Evolutionary conservation across 2,797 vertebrate genomes (phyloP).

Genomic region (Sitta carolinensis): DNA sequence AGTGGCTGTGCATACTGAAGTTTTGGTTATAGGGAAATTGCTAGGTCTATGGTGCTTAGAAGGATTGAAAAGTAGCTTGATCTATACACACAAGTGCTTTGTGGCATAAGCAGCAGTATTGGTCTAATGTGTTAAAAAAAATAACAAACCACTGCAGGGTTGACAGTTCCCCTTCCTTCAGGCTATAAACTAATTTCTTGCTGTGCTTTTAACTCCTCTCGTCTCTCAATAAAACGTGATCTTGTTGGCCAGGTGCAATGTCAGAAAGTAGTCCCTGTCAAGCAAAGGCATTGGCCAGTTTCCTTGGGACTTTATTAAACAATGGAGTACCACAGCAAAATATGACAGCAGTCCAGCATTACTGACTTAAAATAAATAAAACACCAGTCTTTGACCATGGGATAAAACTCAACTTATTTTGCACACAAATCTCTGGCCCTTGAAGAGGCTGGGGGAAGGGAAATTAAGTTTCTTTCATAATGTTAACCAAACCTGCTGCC

Average conservation of each 20-base stretch:
- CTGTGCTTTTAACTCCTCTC: not conserved
- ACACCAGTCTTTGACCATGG: not conserved
- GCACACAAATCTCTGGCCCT: slow-evolving; percentile 15
- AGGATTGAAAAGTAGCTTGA: not conserved
- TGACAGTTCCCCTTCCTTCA: not conserved
- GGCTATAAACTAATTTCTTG: slow-evolving; percentile 25
- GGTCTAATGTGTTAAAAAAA: not conserved
- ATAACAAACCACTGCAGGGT: not conserved
- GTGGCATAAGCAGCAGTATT: not conserved
- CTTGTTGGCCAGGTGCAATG: slow-evolving; percentile 21
- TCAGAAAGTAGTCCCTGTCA: not conserved
- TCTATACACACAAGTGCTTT: not conserved
- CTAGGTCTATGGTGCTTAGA: not conserved
- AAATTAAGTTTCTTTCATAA: slow-evolving; percentile 4
- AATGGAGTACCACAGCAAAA: not conserved
- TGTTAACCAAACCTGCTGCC: slow-evolving; percentile 17
- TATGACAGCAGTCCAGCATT: not conserved
- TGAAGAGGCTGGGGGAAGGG: not conserved
- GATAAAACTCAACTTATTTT: slow-evolving; percentile 8
- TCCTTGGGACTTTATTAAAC: not conserved
- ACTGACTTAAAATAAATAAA: slow-evolving; percentile 24
- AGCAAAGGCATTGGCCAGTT: slow-evolving; percentile 1
- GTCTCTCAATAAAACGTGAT: not conserved
- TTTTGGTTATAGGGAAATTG: not conserved
- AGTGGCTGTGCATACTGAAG: not conserved